Percentiles rank a stretch among this genome's conserved stretches.
Conservation (phyloP, 2,113 vertebrate species). For the Rynchops niger region DNA sequence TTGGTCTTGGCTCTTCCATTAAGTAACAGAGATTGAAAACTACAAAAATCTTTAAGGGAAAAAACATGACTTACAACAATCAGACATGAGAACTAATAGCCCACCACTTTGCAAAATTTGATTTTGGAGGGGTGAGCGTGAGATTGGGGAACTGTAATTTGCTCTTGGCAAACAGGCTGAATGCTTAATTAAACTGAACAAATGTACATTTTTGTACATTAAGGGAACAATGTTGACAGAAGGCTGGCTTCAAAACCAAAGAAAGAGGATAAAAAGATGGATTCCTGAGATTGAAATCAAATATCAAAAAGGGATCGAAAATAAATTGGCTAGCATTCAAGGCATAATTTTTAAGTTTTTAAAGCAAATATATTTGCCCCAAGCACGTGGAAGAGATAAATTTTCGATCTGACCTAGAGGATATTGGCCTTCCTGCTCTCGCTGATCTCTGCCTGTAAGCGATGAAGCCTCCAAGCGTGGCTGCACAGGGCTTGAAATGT, state of each 20-base stretch:
- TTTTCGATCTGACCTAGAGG: background rate
- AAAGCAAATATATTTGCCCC: background rate
- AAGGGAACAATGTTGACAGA: conserved; percentile 47
- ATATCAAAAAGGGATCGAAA: conserved; percentile 62
- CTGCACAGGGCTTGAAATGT: background rate
- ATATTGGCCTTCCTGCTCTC: background rate
- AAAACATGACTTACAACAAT: conserved; percentile 42
- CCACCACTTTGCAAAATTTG: conserved; percentile 34
- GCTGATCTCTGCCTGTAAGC: background rate
- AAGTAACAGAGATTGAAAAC: conserved; percentile 25
- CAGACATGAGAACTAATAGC: conserved; percentile 33
- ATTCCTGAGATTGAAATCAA: conserved; percentile 53
- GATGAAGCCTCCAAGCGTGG: background rate
- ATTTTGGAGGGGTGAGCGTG: conserved; percentile 45
- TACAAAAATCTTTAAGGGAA: conserved; percentile 20
- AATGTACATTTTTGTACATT: conserved; percentile 57
- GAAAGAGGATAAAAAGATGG: conserved; percentile 13
- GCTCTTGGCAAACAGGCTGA: conserved; percentile 55
- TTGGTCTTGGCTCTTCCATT: conserved; percentile 34
- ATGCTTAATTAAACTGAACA: conserved; percentile 67
- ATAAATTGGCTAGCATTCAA: background rate
- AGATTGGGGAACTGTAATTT: conserved; percentile 43
- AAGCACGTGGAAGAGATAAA: conserved; percentile 7
- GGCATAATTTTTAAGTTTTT: conserved; percentile 2
- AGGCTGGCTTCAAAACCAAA: conserved; percentile 42